A percentile compares a stretch with the other conserved stretches of the same genome.
These are phyloP conservation scores for Chelonus insularis DNA, from an alignment of 1,140 invertebrate species.

Conservation along the genomic window DNA sequence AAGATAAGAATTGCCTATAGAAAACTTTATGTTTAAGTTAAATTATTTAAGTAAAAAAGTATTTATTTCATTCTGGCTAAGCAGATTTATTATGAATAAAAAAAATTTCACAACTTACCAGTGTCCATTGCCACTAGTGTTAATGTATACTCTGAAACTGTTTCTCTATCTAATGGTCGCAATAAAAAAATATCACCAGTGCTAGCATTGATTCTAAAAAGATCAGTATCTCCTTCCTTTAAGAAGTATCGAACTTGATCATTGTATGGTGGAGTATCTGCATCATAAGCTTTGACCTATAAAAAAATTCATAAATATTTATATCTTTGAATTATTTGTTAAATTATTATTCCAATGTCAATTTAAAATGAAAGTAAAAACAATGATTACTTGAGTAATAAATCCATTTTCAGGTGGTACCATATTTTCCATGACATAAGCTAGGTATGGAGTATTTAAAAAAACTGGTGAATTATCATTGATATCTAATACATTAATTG, in stretches of 20 bases:
- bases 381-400: slow-evolving; percentile 69
- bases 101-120: slow-evolving; percentile 64
- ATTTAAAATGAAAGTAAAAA: too few species aligned
- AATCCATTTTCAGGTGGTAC: slow-evolving; percentile 76
- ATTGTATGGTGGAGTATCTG: slow-evolving; percentile 88
- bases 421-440: slow-evolving; percentile 90
- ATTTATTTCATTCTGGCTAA: not conserved
- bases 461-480: slow-evolving; percentile 95
- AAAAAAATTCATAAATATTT: not conserved
- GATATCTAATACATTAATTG: slow-evolving; percentile 81
- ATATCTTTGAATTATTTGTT: not conserved
- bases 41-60: slow-evolving; percentile 2
- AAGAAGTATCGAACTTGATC: slow-evolving; percentile 88
- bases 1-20: slow-evolving; percentile 12
- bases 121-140: slow-evolving; percentile 91
- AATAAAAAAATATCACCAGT: slow-evolving; percentile 85
- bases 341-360: too few species aligned
- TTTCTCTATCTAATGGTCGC: slow-evolving; percentile 80
- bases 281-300: slow-evolving; percentile 83
- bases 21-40: too few species aligned
- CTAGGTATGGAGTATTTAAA: slow-evolving; percentile 85
- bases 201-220: slow-evolving; percentile 86
- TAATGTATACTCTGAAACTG: slow-evolving; percentile 78
- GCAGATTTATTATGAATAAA: not conserved
- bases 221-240: slow-evolving; percentile 86